Evolutionary conservation across 2,888 invertebrate genomes (phyloP).

Genomic region (Galeruca laticollis): DNA sequence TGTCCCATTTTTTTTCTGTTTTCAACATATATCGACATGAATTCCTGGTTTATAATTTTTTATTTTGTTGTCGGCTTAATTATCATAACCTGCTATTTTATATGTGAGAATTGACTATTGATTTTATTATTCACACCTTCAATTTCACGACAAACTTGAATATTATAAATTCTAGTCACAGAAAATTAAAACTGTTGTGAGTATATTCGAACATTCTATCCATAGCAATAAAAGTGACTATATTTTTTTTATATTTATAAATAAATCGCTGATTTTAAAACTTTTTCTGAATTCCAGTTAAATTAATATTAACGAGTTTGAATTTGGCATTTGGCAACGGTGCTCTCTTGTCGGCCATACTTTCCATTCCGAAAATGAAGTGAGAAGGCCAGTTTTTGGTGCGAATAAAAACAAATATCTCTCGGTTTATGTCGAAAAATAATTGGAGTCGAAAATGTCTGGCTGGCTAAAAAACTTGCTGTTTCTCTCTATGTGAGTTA

Average conservation of each 20-base stretch:
- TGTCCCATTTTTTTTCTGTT: no score
- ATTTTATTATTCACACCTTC: no score
- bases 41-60: no score
- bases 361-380: conserved; percentile 54
- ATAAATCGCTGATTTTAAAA: conserved; percentile 4
- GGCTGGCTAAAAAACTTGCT: conserved; percentile 60
- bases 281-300: conserved; percentile 1
- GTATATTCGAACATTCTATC: not conserved
- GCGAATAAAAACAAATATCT: conserved; percentile 59
- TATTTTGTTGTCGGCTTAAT: no score
- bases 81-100: no score
- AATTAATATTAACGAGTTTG: conserved; percentile 3
- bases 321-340: conserved; percentile 7
- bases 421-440: conserved; percentile 63
- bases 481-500: conserved; percentile 58
- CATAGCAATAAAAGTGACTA: not conserved
- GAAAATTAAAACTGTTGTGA: not conserved
- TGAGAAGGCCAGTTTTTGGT: conserved; percentile 59
- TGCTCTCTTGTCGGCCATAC: conserved; percentile 22
- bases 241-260: not conserved
- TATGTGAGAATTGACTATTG: no score
- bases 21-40: no score
- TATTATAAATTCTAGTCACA: conserved; percentile 2
- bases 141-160: no score
- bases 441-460: conserved; percentile 63